These are phyloP conservation scores for Tetramorium parvispinum DNA, from an alignment of 1,140 invertebrate species.

Conservation along the genomic window DNA sequence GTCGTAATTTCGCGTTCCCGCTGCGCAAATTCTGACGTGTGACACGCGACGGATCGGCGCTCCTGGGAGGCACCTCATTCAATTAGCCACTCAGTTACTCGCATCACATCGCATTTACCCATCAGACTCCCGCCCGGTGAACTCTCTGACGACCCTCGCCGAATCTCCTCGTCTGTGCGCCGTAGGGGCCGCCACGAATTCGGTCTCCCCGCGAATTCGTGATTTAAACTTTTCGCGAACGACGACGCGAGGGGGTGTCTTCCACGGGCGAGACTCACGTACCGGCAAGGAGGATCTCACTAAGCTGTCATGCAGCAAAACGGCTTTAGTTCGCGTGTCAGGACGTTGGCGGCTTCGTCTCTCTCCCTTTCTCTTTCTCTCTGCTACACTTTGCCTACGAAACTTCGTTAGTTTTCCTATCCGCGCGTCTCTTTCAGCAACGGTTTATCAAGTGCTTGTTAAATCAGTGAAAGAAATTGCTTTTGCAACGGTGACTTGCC, in stretches of 20 bases:
- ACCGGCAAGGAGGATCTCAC: slow-evolving; percentile 49
- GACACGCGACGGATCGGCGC: slow-evolving; percentile 80
- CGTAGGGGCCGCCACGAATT: slow-evolving; percentile 23
- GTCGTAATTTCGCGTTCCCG: slow-evolving; percentile 72
- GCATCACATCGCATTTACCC: slow-evolving; percentile 83
- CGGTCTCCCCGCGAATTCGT: slow-evolving; percentile 55
- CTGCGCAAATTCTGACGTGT: slow-evolving; percentile 81
- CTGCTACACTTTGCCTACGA: neutral
- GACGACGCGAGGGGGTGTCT: slow-evolving; percentile 38
- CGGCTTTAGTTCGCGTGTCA: slow-evolving; percentile 54
- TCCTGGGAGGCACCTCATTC: slow-evolving; percentile 84
- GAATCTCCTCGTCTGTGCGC: slow-evolving; percentile 41
- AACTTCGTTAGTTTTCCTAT: slow-evolving; percentile 63
- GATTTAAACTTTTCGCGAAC: slow-evolving; percentile 69
- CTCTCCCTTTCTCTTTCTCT: neutral
- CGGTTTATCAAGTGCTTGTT: slow-evolving; percentile 20
- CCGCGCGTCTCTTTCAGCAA: slow-evolving; percentile 11
- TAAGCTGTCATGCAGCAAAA: slow-evolving; percentile 63
- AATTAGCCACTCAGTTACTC: slow-evolving; percentile 85
- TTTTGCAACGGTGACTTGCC: too few relatives aligned
- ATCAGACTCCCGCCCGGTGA: slow-evolving; percentile 65
- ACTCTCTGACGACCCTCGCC: slow-evolving; percentile 63
- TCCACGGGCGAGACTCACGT: slow-evolving; percentile 3
- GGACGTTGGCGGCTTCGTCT: slow-evolving; percentile 35
- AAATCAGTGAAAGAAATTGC: neutral